phyloP scores from a whole-genome alignment of 2,888 invertebrate species.

The Lasioglossum villosulum region DNA sequence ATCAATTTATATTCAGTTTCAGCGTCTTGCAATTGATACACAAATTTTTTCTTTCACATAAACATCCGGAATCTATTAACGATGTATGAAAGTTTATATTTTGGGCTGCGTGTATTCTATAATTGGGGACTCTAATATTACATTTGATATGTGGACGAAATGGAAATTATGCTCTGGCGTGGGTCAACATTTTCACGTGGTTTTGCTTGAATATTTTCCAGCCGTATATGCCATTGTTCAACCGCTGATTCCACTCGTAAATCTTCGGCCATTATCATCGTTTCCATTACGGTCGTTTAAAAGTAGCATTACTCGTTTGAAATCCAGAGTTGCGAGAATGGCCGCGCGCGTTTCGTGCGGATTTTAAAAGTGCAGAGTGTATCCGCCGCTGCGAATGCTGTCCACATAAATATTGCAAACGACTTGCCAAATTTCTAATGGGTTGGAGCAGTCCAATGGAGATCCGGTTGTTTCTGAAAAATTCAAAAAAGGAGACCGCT shows the following conservation, averaged over 20 bases:
- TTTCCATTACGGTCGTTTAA: conserved; percentile 49
- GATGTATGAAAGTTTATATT: too few species aligned
- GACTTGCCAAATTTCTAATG: not conserved
- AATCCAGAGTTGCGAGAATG: conserved; percentile 15
- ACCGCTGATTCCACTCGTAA: conserved; percentile 34
- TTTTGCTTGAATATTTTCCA: conserved; percentile 41
- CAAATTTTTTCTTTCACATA: too few species aligned
- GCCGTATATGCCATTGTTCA: conserved; percentile 1
- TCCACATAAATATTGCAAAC: not conserved
- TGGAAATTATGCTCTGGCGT: not conserved
- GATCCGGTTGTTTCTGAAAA: not conserved
- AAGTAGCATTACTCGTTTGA: conserved; percentile 31
- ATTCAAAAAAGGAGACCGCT: not conserved
- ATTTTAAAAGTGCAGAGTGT: not conserved
- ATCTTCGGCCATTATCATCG: conserved; percentile 44
- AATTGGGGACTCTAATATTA: not conserved
- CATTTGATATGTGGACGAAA: not conserved
- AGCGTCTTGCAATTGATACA: too few species aligned
- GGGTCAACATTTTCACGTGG: not conserved
- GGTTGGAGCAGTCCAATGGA: not conserved
- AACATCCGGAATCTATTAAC: too few species aligned
- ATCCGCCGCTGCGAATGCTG: not conserved
- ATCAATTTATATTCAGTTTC: too few species aligned
- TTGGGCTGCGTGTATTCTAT: too few species aligned
- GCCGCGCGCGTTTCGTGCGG: not conserved